phyloP scores from a whole-genome alignment of 2,888 invertebrate species.

The Drosophila antonietae region DNA sequence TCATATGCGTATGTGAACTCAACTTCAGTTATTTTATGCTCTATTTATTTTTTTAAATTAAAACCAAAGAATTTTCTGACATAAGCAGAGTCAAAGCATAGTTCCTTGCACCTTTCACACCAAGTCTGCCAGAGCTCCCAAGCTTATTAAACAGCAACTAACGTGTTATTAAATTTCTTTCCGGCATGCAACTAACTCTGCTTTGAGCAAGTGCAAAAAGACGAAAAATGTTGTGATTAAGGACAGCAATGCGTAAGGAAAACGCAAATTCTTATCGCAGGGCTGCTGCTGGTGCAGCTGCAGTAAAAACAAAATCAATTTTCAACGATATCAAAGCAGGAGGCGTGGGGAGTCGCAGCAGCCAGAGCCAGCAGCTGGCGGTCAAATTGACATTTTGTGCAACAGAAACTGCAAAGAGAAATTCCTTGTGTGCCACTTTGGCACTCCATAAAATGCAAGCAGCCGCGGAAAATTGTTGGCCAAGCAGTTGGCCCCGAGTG shows the following conservation, averaged over 20 bases:
- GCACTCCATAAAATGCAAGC: constrained; percentile 70
- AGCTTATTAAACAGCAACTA: background rate
- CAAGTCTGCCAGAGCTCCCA: background rate
- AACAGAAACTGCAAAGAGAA: constrained; percentile 36
- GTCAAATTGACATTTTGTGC: constrained; percentile 58
- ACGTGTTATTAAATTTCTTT: background rate
- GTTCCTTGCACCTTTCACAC: too few species aligned
- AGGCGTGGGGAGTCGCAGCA: constrained; percentile 2
- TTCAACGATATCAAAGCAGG: constrained; percentile 35
- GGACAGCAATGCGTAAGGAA: constrained; percentile 29
- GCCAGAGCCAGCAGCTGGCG: constrained; percentile 42
- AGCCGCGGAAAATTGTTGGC: constrained; percentile 37
- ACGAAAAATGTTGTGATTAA: constrained; percentile 53
- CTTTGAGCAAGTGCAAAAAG: constrained; percentile 36
- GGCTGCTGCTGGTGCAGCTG: constrained; percentile 14
- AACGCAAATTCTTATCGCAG: constrained; percentile 65
- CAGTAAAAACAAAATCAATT: constrained; percentile 68
- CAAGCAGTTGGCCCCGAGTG: constrained; percentile 25
- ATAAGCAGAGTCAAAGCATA: background rate
- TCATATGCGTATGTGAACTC: background rate
- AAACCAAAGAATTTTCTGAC: background rate
- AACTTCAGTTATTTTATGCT: background rate
- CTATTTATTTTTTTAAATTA: background rate
- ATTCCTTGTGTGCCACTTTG: constrained; percentile 61
- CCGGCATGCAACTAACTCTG: background rate